Evolutionary conservation across 2,113 vertebrate species (phyloP), one percentile per base, ranked within the genome.

Genomic region (Trachemys scripta): DNA sequence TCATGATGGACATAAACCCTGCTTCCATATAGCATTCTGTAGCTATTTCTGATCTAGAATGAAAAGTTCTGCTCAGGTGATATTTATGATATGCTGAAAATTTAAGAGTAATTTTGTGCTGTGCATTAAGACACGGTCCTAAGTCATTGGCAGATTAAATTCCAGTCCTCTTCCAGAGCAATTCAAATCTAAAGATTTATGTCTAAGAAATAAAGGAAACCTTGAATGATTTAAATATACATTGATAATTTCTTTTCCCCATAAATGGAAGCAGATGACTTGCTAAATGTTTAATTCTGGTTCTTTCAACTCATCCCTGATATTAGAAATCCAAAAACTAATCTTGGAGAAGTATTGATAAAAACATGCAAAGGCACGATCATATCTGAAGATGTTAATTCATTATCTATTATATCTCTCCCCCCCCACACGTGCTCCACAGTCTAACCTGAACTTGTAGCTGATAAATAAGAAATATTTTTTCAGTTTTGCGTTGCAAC

Each of bases 401-500:
- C 22, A 24, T 76, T 45, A 76, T 45, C 38, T 76, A 42, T 42
- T 76, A 24, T 45, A 7, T 25, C 72, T 27, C 42, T 42, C 72
- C 38, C 38, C 38, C 38, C 42, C 59, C 59, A 22, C 69, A 38
- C 11, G 14, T 57, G 35, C 49, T 49, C 53, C 38, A 9, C 31
- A 24, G 42, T 82, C 53, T 81, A 54, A 81, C 79, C 84, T 82
- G 35, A 38, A 35, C 45, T 86, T 82, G 78, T 50, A 57, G 75
- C 57, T 0, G 0, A 90, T 47, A 47, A 89, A 94, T 89, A 82
- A 93, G 47, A 75, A 82, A 35, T 86, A 85, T 88, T 97, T 96
- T 97, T 97, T 91, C 93, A 96, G 72, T 89, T 95, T 78, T 94
- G 53, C 86, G 38, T 93, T 2, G 3, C 88, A 69, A 47, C 16